Evolutionary conservation across 2,113 vertebrate genomes (phyloP).

Genomic region (Salvator merianae): DNA sequence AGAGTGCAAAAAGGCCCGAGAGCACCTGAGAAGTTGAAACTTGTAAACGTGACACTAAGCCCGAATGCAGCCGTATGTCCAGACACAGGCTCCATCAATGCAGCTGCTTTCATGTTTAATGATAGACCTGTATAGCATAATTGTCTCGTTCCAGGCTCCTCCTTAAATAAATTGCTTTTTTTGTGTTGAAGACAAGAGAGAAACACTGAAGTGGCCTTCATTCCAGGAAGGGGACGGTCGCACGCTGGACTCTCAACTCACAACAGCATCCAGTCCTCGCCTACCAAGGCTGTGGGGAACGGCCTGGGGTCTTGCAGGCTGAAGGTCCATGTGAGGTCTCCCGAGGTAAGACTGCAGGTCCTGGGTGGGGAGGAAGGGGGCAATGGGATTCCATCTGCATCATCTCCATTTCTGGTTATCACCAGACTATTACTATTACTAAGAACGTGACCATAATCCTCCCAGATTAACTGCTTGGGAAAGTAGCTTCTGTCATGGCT

Average conservation of each 20-base stretch:
- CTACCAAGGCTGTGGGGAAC: slow-evolving; percentile 72
- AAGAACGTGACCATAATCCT: background rate
- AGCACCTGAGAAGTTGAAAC: too few species aligned
- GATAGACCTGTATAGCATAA: too few species aligned
- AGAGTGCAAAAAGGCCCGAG: too few species aligned
- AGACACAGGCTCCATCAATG: too few species aligned
- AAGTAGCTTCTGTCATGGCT: background rate
- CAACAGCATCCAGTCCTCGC: slow-evolving; percentile 67
- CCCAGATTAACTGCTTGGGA: background rate
- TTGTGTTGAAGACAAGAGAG: slow-evolving; percentile 77
- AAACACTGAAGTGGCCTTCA: slow-evolving; percentile 86
- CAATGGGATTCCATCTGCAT: background rate
- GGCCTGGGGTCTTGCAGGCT: slow-evolving; percentile 77
- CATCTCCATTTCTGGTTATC: slow-evolving; percentile 3
- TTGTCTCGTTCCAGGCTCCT: background rate
- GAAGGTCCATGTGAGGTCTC: slow-evolving; percentile 82
- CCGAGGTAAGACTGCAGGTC: slow-evolving; percentile 78
- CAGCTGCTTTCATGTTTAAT: too few species aligned
- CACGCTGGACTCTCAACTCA: slow-evolving; percentile 73
- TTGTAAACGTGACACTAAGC: too few species aligned
- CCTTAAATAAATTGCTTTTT: background rate
- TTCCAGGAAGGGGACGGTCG: slow-evolving; percentile 81
- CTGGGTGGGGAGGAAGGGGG: background rate
- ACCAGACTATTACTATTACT: background rate
- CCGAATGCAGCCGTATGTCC: too few species aligned